phyloP scores from a whole-genome alignment of 2,797 vertebrate species.

The Paramormyrops hopkinsi region DNA sequence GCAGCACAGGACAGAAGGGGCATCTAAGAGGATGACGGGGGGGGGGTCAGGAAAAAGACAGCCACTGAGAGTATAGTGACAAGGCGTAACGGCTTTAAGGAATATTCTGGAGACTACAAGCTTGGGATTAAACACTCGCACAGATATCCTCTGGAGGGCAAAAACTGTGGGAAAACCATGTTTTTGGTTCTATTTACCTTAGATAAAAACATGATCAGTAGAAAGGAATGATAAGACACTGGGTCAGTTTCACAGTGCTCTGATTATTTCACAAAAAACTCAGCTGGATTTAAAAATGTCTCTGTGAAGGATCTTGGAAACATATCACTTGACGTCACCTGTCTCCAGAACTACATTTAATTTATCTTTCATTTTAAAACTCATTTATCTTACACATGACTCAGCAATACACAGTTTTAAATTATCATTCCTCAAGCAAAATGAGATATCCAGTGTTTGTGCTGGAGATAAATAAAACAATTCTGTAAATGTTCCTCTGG shows the following conservation, averaged over 20 bases:
- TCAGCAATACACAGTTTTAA: background rate
- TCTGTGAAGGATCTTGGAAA: background rate
- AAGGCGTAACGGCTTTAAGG: background rate
- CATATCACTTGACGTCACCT: background rate
- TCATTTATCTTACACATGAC: background rate
- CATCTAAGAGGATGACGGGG: background rate
- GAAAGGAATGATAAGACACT: background rate
- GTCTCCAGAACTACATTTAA: background rate
- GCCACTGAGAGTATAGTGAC: background rate
- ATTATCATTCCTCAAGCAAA: background rate
- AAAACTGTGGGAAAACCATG: background rate
- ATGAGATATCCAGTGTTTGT: background rate
- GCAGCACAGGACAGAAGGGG: background rate
- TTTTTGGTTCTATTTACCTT: background rate
- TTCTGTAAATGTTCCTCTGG: background rate
- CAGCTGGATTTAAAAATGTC: background rate
- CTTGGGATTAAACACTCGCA: background rate
- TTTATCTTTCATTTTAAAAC: background rate
- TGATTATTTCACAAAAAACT: background rate
- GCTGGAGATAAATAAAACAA: background rate
- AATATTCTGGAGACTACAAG: background rate
- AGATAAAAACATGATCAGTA: background rate
- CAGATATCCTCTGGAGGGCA: background rate
- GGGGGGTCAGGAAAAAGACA: constrained; percentile 14
- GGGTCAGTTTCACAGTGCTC: background rate